Conservation (phyloP, 2,113 vertebrate genomes). For the Ceyx melanurus region DNA sequence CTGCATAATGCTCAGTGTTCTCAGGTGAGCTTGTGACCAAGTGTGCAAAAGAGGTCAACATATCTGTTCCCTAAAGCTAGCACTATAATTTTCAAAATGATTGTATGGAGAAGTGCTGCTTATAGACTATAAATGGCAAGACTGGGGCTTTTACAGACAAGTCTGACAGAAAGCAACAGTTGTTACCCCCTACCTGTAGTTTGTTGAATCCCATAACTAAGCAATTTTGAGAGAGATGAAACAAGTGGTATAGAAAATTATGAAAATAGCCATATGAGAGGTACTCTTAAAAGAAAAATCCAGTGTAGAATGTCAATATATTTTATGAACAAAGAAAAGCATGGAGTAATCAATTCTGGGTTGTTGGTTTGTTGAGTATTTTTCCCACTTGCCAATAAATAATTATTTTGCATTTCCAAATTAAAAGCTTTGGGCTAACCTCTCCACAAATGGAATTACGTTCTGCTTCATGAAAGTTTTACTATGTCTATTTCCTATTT, state of each 20-base stretch:
- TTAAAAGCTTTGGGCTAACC: background rate
- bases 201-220: background rate
- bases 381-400: background rate
- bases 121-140: background rate
- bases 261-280: background rate
- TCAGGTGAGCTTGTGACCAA: fast-evolving
- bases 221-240: conserved; percentile 2
- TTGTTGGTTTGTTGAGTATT: background rate
- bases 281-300: background rate
- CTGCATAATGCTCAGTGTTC: background rate
- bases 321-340: background rate
- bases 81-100: background rate
- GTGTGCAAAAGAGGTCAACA: background rate
- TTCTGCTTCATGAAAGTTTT: background rate
- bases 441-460: background rate
- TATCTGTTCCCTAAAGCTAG: background rate
- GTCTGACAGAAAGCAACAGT: background rate
- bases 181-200: background rate
- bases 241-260: background rate
- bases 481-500: background rate
- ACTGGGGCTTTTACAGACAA: background rate
- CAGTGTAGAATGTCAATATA: background rate
- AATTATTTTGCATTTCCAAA: background rate
- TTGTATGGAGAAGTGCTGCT: background rate
- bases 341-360: background rate